These are phyloP conservation scores for Ameiurus melas DNA, from an alignment of 2,113 vertebrate species.

Conservation along the genomic window DNA sequence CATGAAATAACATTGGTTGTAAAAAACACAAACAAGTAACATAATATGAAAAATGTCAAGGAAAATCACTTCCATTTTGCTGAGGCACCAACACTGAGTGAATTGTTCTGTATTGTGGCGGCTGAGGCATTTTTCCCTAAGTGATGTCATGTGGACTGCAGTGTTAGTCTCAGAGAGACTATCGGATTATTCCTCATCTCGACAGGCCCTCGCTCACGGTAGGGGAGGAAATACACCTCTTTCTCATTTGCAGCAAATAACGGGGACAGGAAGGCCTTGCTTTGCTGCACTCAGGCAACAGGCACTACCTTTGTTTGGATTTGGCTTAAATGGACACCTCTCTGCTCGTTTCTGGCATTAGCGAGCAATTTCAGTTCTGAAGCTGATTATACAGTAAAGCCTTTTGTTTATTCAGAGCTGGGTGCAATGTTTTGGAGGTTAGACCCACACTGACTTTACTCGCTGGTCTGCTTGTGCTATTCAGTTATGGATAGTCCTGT, in stretches of 20 bases:
- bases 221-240: slow-evolving; percentile 65
- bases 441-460: slow-evolving; percentile 34
- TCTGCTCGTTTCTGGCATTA: slow-evolving; percentile 55
- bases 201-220: slow-evolving; percentile 60
- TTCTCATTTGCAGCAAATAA: slow-evolving; percentile 71
- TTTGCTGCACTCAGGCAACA: slow-evolving; percentile 61
- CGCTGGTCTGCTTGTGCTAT: slow-evolving; percentile 54
- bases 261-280: slow-evolving; percentile 61
- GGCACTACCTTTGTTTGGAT: slow-evolving; percentile 62
- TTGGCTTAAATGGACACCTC: slow-evolving; percentile 50
- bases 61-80: slow-evolving; percentile 64
- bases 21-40: slow-evolving; percentile 33
- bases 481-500: background rate
- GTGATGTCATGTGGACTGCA: slow-evolving; percentile 72
- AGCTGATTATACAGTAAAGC: slow-evolving; percentile 52
- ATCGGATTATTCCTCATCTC: slow-evolving; percentile 66
- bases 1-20: slow-evolving; percentile 14
- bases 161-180: slow-evolving; percentile 66
- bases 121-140: slow-evolving; percentile 73
- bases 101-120: slow-evolving; percentile 67
- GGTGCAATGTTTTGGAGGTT: slow-evolving; percentile 53
- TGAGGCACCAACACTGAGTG: slow-evolving; percentile 61
- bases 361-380: slow-evolving; percentile 55
- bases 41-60: slow-evolving; percentile 42
- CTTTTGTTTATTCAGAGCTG: slow-evolving; percentile 49